phyloP scores from a whole-genome alignment of 2,797 vertebrate species.

The Hypotaenidia okinawae region DNA sequence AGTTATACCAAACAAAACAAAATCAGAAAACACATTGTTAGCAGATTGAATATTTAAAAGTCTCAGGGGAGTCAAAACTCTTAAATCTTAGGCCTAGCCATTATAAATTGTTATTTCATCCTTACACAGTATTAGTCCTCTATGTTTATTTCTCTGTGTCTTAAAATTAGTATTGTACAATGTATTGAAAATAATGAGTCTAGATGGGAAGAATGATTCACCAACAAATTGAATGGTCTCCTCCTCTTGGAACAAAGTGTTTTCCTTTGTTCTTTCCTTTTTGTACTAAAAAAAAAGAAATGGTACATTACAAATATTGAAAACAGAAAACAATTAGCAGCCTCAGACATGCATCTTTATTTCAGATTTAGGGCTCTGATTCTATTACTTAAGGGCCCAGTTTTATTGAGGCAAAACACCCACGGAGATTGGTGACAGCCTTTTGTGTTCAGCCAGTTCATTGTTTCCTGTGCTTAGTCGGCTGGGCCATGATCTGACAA shows the following conservation, averaged over 20 bases:
- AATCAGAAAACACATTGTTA: neutral
- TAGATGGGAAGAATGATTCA: constrained; percentile 12
- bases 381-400: neutral
- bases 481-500: neutral
- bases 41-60: neutral
- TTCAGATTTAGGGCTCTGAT: neutral
- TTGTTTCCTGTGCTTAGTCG: neutral
- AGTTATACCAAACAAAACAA: neutral
- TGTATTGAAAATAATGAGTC: neutral
- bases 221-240: neutral
- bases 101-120: neutral
- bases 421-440: constrained; percentile 44
- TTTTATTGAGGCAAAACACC: constrained; percentile 50
- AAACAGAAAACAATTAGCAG: constrained; percentile 22
- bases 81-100: neutral
- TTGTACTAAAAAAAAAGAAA: neutral
- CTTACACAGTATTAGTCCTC: neutral
- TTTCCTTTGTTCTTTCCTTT: neutral
- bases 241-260: neutral
- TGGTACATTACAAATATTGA: neutral
- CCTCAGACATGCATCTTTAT: neutral
- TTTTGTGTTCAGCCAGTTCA: constrained; percentile 16
- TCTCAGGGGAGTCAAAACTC: neutral
- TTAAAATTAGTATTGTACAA: neutral
- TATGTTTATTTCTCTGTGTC: neutral